A percentile compares a stretch with the other conserved stretches of the same genome.
These are phyloP conservation scores for Limnodromus scolopaceus DNA, from an alignment of 2,797 vertebrate genomes.

Conservation along the genomic window DNA sequence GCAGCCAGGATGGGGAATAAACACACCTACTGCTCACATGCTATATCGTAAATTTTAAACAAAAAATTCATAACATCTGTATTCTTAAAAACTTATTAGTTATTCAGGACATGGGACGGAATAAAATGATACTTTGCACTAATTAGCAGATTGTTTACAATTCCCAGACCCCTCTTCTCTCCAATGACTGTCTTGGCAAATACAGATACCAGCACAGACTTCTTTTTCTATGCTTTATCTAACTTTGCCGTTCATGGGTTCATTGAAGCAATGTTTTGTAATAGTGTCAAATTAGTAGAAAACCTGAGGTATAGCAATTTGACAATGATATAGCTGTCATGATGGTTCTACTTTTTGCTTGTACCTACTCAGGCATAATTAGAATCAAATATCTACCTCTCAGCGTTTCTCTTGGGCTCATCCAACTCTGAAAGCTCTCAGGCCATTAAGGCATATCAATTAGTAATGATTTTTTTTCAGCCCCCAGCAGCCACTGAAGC, in stretches of 20 bases:
- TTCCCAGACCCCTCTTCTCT: background rate
- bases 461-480: constrained; percentile 80
- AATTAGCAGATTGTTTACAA: constrained; percentile 39
- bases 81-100: background rate
- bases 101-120: background rate
- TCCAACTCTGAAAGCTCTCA: constrained; percentile 73
- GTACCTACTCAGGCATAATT: constrained; percentile 74
- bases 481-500: constrained; percentile 64
- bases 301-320: constrained; percentile 63
- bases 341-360: constrained; percentile 67
- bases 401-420: constrained; percentile 73
- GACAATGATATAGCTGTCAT: constrained; percentile 77
- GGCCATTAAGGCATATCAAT: constrained; percentile 82
- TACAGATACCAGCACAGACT: background rate
- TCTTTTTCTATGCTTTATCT: constrained; percentile 42
- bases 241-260: constrained; percentile 53
- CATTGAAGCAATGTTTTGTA: constrained; percentile 60
- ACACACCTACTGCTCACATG: background rate
- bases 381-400: constrained; percentile 80
- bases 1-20: background rate
- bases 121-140: background rate
- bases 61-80: background rate
- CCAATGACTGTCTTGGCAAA: constrained; percentile 4
- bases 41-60: background rate
- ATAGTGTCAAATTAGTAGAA: constrained; percentile 71